A percentile compares a stretch with the other conserved stretches of the same genome.
Conservation (phyloP, 2,797 vertebrate species). For the Galaxias olidus region DNA sequence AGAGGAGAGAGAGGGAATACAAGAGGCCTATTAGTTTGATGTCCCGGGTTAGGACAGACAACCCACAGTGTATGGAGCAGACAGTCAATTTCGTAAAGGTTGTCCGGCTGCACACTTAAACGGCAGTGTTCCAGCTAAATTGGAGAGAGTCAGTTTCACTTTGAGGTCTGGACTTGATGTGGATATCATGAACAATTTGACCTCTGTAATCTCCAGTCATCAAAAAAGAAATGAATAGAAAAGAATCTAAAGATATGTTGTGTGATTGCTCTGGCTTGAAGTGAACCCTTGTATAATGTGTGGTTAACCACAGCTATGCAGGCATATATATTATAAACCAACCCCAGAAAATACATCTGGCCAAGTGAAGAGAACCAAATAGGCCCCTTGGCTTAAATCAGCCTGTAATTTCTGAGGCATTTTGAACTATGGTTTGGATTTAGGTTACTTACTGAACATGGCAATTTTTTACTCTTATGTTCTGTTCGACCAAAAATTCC, state of each 20-base stretch:
- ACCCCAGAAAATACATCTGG: constrained; percentile 31
- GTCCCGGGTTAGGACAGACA: constrained; percentile 40
- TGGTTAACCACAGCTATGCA: constrained; percentile 36
- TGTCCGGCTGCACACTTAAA: constrained; percentile 26
- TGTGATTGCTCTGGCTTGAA: constrained; percentile 30
- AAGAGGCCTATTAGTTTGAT: constrained; percentile 47
- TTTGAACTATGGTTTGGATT: constrained; percentile 5
- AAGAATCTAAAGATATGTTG: constrained; percentile 15
- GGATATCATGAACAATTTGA: constrained; percentile 11
- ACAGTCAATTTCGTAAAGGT: constrained; percentile 35
- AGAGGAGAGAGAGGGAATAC: constrained; percentile 30
- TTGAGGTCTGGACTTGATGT: constrained; percentile 21
- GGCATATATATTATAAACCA: constrained; percentile 44
- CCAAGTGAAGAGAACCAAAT: constrained; percentile 38
- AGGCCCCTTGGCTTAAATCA: constrained; percentile 33
- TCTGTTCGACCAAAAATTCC: too few species aligned
- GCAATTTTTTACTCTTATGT: too few species aligned
- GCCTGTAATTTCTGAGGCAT: constrained; percentile 36
- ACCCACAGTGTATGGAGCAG: constrained; percentile 40
- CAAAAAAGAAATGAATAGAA: too few species aligned
- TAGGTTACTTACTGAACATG: too few species aligned
- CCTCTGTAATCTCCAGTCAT: too few species aligned
- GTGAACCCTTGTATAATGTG: constrained; percentile 31
- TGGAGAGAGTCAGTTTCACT: constrained; percentile 15
- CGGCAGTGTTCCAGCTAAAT: constrained; percentile 13